Conservation (phyloP, 2,797 vertebrate genomes). For the Karalla daura region DNA sequence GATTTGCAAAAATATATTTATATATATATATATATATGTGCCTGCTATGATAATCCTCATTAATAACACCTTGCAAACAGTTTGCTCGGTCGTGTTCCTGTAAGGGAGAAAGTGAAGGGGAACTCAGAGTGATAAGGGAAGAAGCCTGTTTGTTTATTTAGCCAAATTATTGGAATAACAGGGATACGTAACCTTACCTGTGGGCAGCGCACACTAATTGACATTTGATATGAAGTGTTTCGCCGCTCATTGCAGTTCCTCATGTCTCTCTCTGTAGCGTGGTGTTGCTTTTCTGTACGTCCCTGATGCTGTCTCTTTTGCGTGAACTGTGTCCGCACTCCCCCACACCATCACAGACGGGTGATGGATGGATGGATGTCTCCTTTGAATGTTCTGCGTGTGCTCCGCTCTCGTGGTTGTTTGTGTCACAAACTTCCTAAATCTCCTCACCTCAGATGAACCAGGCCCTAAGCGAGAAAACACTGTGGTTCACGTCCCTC, state of each 20-base stretch:
- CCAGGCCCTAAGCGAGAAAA: neutral
- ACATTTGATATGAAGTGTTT: neutral
- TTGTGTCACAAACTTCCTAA: conserved; percentile 17
- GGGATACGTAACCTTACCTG: neutral
- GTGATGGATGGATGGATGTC: conserved; percentile 28
- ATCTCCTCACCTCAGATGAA: conserved; percentile 9
- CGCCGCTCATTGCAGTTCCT: no score
- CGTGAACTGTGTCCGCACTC: conserved; percentile 9
- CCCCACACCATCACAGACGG: conserved; percentile 47
- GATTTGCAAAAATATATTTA: no score
- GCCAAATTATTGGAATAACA: neutral
- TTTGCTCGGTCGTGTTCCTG: no score
- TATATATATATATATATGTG: no score
- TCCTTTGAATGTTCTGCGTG: conserved; percentile 20
- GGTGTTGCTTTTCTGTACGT: neutral
- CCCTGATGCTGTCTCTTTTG: conserved; percentile 31
- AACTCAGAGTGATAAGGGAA: neutral
- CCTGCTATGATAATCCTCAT: no score
- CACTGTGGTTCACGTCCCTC: neutral
- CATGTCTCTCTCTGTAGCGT: neutral
- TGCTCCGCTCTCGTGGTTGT: conserved; percentile 17
- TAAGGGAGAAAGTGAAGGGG: neutral
- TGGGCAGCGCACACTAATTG: neutral
- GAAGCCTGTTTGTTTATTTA: neutral
- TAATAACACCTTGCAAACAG: no score